Percentiles rank a stretch among this genome's conserved stretches.
Conservation (phyloP, 1,140 invertebrate genomes). For the Paraescarpia echinospica region DNA sequence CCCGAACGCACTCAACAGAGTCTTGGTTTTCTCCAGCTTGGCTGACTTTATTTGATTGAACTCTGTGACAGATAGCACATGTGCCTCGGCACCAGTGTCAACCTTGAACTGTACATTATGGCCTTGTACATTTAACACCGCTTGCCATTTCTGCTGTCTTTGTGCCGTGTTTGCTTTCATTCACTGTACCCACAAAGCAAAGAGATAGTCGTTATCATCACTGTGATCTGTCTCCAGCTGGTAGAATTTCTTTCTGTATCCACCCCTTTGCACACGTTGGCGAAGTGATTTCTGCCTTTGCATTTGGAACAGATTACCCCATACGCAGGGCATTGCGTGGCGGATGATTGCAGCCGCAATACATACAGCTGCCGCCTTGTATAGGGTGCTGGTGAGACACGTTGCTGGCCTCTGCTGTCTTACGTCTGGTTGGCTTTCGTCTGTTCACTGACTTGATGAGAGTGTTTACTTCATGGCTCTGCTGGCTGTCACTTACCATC, state of each 20-base stretch:
- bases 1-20: slow-evolving; percentile 7
- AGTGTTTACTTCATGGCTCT: too few species aligned
- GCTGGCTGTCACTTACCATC: too few species aligned
- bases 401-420: too few species aligned
- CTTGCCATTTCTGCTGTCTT: slow-evolving; percentile 9
- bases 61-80: slow-evolving; percentile 6
- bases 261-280: slow-evolving; percentile 7
- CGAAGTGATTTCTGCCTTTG: slow-evolving; percentile 15
- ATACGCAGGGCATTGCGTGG: slow-evolving; percentile 14
- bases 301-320: slow-evolving; percentile 14
- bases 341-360: not conserved
- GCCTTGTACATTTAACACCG: not conserved
- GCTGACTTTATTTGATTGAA: not conserved
- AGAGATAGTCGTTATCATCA: slow-evolving; percentile 7
- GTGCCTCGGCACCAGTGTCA: slow-evolving; percentile 11
- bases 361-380: too few species aligned
- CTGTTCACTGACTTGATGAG: too few species aligned
- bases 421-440: too few species aligned
- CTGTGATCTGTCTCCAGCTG: slow-evolving; percentile 2
- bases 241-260: slow-evolving; percentile 19
- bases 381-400: too few species aligned
- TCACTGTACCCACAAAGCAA: slow-evolving; percentile 8
- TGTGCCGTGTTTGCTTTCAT: slow-evolving; percentile 6
- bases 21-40: slow-evolving; percentile 7
- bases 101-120: not conserved